phyloP scores from a whole-genome alignment of 2,797 vertebrate species.

The Lagodon rhomboides region DNA sequence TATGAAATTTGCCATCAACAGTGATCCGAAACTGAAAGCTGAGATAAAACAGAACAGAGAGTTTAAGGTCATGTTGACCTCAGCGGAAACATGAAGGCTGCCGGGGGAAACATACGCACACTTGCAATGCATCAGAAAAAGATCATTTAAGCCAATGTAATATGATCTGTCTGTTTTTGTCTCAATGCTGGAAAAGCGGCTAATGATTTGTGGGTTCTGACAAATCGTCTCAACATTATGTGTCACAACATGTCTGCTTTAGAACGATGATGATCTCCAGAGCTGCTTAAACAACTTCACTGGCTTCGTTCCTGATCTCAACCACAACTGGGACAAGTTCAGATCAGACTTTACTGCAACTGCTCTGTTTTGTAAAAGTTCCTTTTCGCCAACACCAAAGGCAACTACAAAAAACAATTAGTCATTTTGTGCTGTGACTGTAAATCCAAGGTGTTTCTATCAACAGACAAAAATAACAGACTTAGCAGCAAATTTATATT shows the following conservation, averaged over 20 bases:
- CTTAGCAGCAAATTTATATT: not conserved
- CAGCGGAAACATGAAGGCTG: not conserved
- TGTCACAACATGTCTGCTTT: slow-evolving; percentile 25
- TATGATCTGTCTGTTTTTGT: slow-evolving; percentile 12
- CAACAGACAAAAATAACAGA: not conserved
- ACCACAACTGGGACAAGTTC: not conserved
- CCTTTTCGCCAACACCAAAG: not conserved
- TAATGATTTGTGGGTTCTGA: slow-evolving; percentile 27
- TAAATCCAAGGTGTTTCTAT: slow-evolving; percentile 1
- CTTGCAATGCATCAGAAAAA: not conserved
- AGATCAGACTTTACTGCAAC: slow-evolving; percentile 7
- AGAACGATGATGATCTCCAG: not conserved
- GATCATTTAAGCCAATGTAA: not conserved
- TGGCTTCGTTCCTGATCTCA: slow-evolving; percentile 3
- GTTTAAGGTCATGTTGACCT: not conserved
- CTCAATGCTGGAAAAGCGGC: not conserved
- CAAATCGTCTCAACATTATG: slow-evolving; percentile 26
- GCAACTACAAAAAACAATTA: not conserved
- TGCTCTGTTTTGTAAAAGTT: not conserved
- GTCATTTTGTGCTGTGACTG: not conserved
- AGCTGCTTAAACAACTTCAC: not conserved
- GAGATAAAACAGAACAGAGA: slow-evolving; percentile 26
- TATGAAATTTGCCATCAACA: not conserved
- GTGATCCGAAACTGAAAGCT: slow-evolving; percentile 18
- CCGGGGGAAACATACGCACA: not conserved